A percentile compares a stretch with the other conserved stretches of the same genome.
Conservation (phyloP, 1,140 invertebrate genomes). For the Drosophila murphyi region DNA sequence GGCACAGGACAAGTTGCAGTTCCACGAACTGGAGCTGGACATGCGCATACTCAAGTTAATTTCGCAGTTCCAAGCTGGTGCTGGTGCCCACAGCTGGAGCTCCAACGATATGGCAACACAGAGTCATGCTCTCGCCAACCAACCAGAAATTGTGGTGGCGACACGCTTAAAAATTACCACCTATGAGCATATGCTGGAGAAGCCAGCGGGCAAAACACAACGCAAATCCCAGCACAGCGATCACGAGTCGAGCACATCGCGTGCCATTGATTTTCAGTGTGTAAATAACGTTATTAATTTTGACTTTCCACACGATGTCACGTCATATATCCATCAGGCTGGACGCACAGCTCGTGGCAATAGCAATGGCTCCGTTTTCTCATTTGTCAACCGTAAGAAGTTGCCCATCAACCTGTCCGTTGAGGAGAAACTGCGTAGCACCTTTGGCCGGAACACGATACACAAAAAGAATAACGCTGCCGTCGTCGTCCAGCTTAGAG, state of each 20-base stretch:
- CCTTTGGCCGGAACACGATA: conserved; percentile 83
- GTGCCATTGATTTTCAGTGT: conserved; percentile 99
- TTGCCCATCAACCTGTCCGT: conserved; percentile 90
- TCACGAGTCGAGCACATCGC: conserved; percentile 96
- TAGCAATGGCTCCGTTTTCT: conserved; percentile 96
- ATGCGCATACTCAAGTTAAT: conserved; percentile 97
- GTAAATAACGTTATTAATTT: conserved; percentile 99
- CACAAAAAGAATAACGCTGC: conserved; percentile 4
- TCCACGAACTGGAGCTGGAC: conserved; percentile 97
- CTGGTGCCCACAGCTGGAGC: conserved; percentile 96
- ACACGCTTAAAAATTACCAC: conserved; percentile 97
- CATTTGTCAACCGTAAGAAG: conserved; percentile 95
- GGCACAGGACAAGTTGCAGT: conserved; percentile 84
- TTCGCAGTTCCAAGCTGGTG: conserved; percentile 91
- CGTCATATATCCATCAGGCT: conserved; percentile 96
- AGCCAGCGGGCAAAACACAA: conserved; percentile 42
- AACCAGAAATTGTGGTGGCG: conserved; percentile 94
- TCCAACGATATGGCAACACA: conserved; percentile 87
- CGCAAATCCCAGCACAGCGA: conserved; percentile 89
- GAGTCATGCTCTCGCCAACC: too few relatives aligned
- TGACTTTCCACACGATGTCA: conserved; percentile 95
- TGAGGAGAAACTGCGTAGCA: conserved; percentile 89
- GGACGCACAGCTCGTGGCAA: conserved; percentile 97
- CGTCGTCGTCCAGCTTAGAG: conserved; percentile 72
- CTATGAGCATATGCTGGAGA: conserved; percentile 94